Percentiles rank a stretch among this genome's conserved stretches.
phyloP scores from a whole-genome alignment of 2,113 vertebrate genomes.

The Phrynocephalus versicolor region DNA sequence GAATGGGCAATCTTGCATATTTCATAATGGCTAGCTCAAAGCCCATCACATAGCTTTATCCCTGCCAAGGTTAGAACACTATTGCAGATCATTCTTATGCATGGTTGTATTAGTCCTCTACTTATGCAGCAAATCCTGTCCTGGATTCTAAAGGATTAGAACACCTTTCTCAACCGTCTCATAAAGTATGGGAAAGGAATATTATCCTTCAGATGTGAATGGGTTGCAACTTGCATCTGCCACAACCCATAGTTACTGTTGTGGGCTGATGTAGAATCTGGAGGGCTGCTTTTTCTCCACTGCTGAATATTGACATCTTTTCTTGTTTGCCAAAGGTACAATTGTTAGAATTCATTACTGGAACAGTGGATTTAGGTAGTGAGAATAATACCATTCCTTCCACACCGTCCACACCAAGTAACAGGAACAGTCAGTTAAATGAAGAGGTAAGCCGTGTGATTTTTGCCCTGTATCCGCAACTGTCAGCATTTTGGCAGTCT shows the following conservation, averaged over 20 bases:
- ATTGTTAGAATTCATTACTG: slow-evolving; percentile 84
- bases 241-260: no score
- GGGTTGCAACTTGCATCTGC: no score
- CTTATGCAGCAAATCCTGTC: neutral
- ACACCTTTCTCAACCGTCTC: neutral
- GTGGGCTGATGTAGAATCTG: neutral
- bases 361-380: slow-evolving; percentile 51
- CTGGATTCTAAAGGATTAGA: neutral
- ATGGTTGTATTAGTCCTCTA: neutral
- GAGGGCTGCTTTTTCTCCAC: neutral
- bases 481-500: neutral
- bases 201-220: no score
- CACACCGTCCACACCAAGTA: slow-evolving; percentile 68
- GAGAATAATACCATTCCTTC: slow-evolving; percentile 37
- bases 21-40: neutral
- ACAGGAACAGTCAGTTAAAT: slow-evolving; percentile 35
- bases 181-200: no score
- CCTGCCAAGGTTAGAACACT: neutral
- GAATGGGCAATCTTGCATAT: neutral
- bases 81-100: neutral
- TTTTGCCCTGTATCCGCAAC: neutral
- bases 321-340: slow-evolving; percentile 74
- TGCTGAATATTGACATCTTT: neutral
- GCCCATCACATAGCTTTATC: no score
- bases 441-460: slow-evolving; percentile 67